Conservation (phyloP, 2,797 vertebrate species). For the Acanthurus leucopareius region DNA sequence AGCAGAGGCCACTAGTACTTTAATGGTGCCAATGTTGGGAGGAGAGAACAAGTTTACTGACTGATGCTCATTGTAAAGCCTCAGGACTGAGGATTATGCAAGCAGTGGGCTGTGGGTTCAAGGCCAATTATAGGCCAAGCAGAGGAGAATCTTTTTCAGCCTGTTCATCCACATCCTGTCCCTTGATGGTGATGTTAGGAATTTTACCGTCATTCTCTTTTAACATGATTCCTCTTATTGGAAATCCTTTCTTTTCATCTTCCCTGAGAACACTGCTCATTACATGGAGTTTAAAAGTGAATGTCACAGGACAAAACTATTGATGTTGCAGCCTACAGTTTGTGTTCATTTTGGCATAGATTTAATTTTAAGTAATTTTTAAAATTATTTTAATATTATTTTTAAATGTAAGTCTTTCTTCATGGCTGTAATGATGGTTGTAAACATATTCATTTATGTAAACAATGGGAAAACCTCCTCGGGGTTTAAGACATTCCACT, state of each 20-base stretch:
- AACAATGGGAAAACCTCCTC: no score
- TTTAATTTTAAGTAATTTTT: no score
- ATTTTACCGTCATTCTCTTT: neutral
- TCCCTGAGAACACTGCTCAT: neutral
- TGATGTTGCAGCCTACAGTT: no score
- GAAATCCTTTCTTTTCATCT: no score
- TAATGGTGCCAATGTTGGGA: slow-evolving; percentile 12
- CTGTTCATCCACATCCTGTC: no score
- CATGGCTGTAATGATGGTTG: no score
- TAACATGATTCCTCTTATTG: neutral
- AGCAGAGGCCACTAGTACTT: neutral
- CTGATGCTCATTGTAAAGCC: slow-evolving; percentile 20
- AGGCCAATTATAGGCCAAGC: slow-evolving; percentile 24
- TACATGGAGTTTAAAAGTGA: neutral
- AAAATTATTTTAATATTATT: no score
- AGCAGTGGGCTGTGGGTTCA: neutral
- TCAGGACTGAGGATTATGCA: slow-evolving; percentile 24
- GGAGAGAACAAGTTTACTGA: slow-evolving; percentile 22
- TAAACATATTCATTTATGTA: no score
- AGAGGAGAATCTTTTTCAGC: neutral
- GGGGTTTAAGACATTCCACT: no score
- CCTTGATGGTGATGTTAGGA: neutral
- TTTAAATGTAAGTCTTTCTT: no score
- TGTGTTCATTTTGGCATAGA: no score
- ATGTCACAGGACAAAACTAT: no score